Base-by-base conservation (phyloP, 2,113 vertebrate species). In the Rhinopithecus roxellana region DNA sequence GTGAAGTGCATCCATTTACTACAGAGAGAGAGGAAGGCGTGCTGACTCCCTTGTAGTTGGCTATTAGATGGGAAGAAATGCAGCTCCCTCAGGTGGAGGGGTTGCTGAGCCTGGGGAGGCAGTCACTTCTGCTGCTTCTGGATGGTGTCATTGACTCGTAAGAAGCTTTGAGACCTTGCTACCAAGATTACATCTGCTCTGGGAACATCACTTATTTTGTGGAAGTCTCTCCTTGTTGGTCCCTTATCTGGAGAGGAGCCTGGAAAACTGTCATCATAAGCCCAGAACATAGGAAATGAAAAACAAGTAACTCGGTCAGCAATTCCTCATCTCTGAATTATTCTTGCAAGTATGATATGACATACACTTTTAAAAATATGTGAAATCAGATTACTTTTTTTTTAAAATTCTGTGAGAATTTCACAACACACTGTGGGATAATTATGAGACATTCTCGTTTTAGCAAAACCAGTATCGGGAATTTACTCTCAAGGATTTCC, bases 281-380 rank as follows among this genome's bases (percentile, higher is more conserved):
- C 23, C 40, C 25, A 61, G 67, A 72, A 79, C 38, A 83, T 22
- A 83, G 78, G 55, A 77, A 93, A 83, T 25, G 32, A 74, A 67
- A 79, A 67, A 12, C 16, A 94, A 61, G 14, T 38, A 4, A 80
- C 48, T 70, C 64, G 30, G 8, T 80, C 61, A 72, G 81, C 64
- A 78, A 55, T 85, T 90, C 45, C 67, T 83, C 57, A 89, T 84
- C 88, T 94, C 81, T 55, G 61, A 95, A 80, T 94, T 95, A 95
- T 55, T 85, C 59, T 93, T 78, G n/a, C n/a, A 77, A 94, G 55
- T 80, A 83, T 75, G 72, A 59, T 70, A 69, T 6, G 61, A 74
- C 48, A 64, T 1, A 80, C 4, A 11, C 86, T 82, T 70, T 74
- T 8, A 43, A 80, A 93, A 87, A 81, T 81, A 64, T 67, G 38